These are phyloP conservation scores for Symphodus melops DNA, from an alignment of 2,113 vertebrate genomes.

Conservation along the genomic window DNA sequence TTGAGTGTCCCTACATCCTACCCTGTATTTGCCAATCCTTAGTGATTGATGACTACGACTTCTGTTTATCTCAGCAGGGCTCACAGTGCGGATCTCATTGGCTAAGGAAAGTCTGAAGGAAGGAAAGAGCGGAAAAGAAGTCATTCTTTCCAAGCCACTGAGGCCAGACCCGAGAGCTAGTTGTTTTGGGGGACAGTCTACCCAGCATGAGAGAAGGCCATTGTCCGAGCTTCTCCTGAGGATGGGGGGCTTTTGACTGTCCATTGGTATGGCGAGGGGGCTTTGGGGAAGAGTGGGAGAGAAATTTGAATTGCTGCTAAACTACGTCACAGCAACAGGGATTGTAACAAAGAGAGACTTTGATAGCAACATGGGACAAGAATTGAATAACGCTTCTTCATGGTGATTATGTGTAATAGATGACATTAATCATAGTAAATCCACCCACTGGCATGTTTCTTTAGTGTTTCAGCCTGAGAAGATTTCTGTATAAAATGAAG, in stretches of 20 bases:
- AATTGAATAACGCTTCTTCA: constrained; percentile 67
- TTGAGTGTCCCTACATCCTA: constrained; percentile 8
- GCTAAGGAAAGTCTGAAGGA: constrained; percentile 65
- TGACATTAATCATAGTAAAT: constrained; percentile 71
- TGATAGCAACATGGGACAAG: constrained; percentile 61
- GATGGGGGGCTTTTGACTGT: constrained; percentile 58
- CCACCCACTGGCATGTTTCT: constrained; percentile 63
- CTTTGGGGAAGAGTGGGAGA: constrained; percentile 73
- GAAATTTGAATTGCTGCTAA: constrained; percentile 77
- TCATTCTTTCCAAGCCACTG: constrained; percentile 80
- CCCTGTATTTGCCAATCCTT: constrained; percentile 15
- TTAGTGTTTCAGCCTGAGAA: constrained; percentile 14
- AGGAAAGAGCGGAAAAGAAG: constrained; percentile 75
- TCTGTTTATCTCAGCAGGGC: constrained; percentile 59
- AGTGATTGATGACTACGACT: constrained; percentile 46
- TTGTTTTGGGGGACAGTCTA: constrained; percentile 72
- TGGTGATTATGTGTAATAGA: constrained; percentile 71
- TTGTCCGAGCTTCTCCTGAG: constrained; percentile 71
- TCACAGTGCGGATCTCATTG: constrained; percentile 43
- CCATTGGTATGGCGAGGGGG: constrained; percentile 67
- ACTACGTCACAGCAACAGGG: constrained; percentile 71
- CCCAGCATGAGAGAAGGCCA: constrained; percentile 75
- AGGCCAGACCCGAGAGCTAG: constrained; percentile 63
- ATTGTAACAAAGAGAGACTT: constrained; percentile 73
- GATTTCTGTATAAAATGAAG: not conserved